phyloP scores from a whole-genome alignment of 2,797 vertebrate genomes.

The Psittacula derbiana region DNA sequence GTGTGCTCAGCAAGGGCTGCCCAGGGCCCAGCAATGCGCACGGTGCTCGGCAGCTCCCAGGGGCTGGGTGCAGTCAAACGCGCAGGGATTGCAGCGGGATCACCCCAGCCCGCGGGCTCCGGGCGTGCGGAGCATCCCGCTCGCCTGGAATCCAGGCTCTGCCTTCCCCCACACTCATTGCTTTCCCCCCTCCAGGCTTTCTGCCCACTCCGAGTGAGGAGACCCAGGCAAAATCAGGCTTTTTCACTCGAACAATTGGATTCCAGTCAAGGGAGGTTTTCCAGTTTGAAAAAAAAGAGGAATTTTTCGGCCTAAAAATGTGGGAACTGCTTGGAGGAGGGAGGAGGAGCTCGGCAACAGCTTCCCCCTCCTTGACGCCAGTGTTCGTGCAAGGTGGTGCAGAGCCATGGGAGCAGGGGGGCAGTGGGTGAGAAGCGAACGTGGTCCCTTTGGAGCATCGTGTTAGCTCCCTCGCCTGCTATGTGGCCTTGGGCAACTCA shows the following conservation, averaged over 20 bases:
- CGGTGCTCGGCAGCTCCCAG: neutral
- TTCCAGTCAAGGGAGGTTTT: neutral
- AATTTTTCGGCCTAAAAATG: neutral
- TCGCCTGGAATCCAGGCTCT: neutral
- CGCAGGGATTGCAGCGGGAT: neutral
- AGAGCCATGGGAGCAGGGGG: neutral
- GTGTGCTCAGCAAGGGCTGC: neutral
- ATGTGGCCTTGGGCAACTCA: neutral
- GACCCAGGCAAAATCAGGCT: neutral
- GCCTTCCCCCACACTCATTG: neutral
- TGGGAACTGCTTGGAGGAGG: neutral
- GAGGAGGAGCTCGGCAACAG: neutral
- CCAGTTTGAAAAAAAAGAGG: neutral
- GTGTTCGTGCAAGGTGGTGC: neutral
- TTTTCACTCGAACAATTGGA: neutral
- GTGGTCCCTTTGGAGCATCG: neutral
- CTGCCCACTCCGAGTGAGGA: neutral
- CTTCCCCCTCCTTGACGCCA: neutral
- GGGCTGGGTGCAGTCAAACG: neutral
- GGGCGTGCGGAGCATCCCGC: neutral
- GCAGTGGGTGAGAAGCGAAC: rapidly evolving
- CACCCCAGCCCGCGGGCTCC: neutral
- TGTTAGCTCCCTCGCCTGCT: neutral
- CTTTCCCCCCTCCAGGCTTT: neutral
- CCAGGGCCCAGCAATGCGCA: rapidly evolving